A percentile compares a stretch with the other conserved stretches of the same genome.
Conservation (phyloP, 1,140 invertebrate species). For the Andrena cerasifolii region DNA sequence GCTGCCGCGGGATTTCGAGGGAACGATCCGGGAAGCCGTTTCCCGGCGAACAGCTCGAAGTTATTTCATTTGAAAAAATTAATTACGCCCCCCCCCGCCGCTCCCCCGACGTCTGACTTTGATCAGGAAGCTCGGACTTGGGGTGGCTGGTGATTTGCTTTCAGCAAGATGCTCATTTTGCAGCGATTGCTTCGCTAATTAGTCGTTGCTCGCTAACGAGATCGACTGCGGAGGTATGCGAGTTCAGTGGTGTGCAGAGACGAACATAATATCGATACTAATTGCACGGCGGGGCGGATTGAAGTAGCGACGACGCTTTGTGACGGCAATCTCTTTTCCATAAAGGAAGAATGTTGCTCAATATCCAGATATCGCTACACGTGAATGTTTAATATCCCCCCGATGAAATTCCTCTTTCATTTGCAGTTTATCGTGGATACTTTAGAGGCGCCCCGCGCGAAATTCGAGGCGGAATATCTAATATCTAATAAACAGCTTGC, state of each 20-base stretch:
- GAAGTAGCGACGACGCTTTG: not conserved
- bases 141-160: too few relatives aligned
- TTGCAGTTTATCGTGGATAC: too few relatives aligned
- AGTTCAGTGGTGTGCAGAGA: too few relatives aligned
- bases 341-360: slow-evolving; percentile 29
- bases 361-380: slow-evolving; percentile 20
- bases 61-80: slow-evolving; percentile 2
- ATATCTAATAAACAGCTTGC: too few relatives aligned
- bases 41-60: not conserved
- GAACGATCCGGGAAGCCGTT: not conserved
- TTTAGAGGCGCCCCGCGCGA: too few relatives aligned
- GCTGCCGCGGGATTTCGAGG: not conserved
- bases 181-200: not conserved
- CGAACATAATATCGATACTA: not conserved
- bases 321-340: slow-evolving; percentile 6
- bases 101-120: not conserved
- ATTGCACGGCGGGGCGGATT: not conserved
- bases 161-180: not conserved
- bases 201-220: too few relatives aligned
- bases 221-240: too few relatives aligned
- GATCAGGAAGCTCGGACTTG: slow-evolving; percentile 8
- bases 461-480: too few relatives aligned
- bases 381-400: slow-evolving; percentile 12
- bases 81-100: too few relatives aligned
- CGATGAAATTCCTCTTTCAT: not conserved